Evolutionary conservation across 2,797 vertebrate genomes (phyloP), one percentile per base, ranked within the genome.

Genomic region (Meda fulgida): DNA sequence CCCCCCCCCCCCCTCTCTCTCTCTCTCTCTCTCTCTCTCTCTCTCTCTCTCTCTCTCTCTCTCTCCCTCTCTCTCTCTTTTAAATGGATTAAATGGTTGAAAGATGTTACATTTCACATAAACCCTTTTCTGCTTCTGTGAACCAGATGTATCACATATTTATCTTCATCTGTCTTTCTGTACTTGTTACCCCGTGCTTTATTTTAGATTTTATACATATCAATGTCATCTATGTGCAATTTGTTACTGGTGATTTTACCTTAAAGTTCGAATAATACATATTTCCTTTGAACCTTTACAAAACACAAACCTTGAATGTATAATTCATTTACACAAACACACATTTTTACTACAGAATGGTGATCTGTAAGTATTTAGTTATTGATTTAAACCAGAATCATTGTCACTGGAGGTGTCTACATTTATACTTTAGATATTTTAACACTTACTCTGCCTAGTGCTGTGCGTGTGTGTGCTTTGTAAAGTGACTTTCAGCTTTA

Each of bases 221-320:
- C n/a, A 46, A 16, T 46, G 13, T 48, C 7, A 29, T 65, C n/a
- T 82, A 58, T 65, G 8, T 83, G 72, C 31, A 66, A 18, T 43
- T 53, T 58, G 9, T 84, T 38, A 58, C 2, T 31, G 13, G 18
- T 55, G 31, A 29, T 40, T 38, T 63, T 51, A 53, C 8, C 9
- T 36, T 72, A 92, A 92, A 85, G 89, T 78, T 81, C 90, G 91
- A 10, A 38, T 92, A 6, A 91, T 83, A 48, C 14, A 29, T 65
- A 19, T 29, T 38, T n/a, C 23, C 7, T 69, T 60, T 34, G 19
- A 9, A 55, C 5, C 26, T 38, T 55, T 55, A 4, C 10, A 48
- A 73, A 9, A 7, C 23, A 31, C 48, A 19, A 16, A n/a, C 11
- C 7, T 26, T 40, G 34, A 23, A 40, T 77, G n/a, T 19, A 11